Percentiles rank a stretch among this genome's conserved stretches.
These are phyloP conservation scores for Heliangelus exortis DNA, from an alignment of 2,797 vertebrate species.

Conservation along the genomic window DNA sequence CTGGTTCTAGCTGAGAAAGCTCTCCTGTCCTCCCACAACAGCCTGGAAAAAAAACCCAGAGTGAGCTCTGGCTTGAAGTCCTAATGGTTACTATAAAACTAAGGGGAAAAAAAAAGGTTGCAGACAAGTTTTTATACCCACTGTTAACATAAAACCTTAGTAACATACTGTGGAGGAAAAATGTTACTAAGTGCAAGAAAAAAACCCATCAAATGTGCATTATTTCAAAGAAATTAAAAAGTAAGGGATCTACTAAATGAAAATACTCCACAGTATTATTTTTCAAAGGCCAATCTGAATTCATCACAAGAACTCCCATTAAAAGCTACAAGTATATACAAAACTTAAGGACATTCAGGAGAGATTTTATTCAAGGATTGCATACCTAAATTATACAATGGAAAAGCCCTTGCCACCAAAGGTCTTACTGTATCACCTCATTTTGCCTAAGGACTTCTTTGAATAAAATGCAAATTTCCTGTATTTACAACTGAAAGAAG, in stretches of 20 bases:
- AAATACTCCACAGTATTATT: not conserved
- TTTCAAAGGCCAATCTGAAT: not conserved
- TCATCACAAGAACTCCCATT: not conserved
- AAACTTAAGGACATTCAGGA: not conserved
- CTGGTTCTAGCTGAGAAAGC: slow-evolving; percentile 7
- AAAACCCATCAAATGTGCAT: not conserved
- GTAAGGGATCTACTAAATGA: not conserved
- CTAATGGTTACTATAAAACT: not conserved
- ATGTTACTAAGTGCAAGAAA: not conserved
- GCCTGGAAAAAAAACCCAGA: not conserved
- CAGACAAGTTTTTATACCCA: not conserved
- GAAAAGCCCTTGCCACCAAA: not conserved
- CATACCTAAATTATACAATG: not conserved
- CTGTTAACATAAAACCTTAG: too few relatives aligned
- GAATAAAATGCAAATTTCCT: not conserved
- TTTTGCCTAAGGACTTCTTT: not conserved
- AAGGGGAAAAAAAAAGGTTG: not conserved
- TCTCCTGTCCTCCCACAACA: not conserved
- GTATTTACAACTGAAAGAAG: not conserved
- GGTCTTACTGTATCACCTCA: not conserved
- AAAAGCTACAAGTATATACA: not conserved
- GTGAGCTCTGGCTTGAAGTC: not conserved
- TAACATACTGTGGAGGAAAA: not conserved
- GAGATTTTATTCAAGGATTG: not conserved
- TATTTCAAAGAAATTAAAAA: not conserved